phyloP scores from a whole-genome alignment of 2,888 invertebrate genomes.

The Cantharis flavilabris region DNA sequence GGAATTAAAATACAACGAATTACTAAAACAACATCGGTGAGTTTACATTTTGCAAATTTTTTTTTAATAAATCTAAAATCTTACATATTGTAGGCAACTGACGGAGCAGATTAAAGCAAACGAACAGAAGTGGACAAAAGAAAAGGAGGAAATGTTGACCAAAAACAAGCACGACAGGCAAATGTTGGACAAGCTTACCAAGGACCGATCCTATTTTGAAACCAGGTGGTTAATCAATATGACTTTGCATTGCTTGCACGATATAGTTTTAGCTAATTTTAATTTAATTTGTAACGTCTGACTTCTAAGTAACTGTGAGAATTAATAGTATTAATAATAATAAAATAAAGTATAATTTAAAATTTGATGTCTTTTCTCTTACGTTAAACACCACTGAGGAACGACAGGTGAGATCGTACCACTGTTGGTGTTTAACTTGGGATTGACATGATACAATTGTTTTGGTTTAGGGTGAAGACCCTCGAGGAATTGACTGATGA shows the following conservation, averaged over 20 bases:
- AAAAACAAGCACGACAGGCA: slow-evolving; percentile 45
- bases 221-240: slow-evolving; percentile 53
- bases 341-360: slow-evolving; percentile 19
- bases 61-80: too few relatives aligned
- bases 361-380: slow-evolving; percentile 14
- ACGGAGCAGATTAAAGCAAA: slow-evolving; percentile 47
- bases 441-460: slow-evolving; percentile 52
- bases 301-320: not conserved
- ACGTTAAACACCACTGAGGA: slow-evolving; percentile 33
- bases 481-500: slow-evolving; percentile 37
- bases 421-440: slow-evolving; percentile 44
- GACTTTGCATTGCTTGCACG: slow-evolving; percentile 50
- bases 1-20: slow-evolving; percentile 50
- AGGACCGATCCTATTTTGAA: slow-evolving; percentile 47
- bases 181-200: slow-evolving; percentile 44
- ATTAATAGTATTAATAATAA: not conserved
- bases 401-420: slow-evolving; percentile 46
- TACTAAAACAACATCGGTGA: slow-evolving; percentile 31
- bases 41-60: too few relatives aligned
- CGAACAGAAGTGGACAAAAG: slow-evolving; percentile 48
- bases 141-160: slow-evolving; percentile 47
- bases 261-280: slow-evolving; percentile 46
- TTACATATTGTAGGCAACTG: slow-evolving; percentile 37
- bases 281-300: slow-evolving; percentile 5
- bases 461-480: slow-evolving; percentile 47